A percentile compares a stretch with the other conserved stretches of the same genome.
Conservation (phyloP, 2,797 vertebrate species). For the Pseudomugil tenellus region DNA sequence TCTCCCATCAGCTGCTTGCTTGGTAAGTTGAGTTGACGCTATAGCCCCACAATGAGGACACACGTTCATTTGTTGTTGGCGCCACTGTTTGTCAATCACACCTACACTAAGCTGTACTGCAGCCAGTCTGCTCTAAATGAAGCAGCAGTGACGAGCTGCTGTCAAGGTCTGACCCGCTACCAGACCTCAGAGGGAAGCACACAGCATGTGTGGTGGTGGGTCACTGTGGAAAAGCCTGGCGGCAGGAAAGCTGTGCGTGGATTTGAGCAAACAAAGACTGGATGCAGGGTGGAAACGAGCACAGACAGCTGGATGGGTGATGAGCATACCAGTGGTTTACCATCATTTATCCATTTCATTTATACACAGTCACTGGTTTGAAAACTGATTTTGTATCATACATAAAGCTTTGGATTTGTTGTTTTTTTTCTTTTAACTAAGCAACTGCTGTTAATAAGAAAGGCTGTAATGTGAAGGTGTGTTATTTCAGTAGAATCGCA, state of each 20-base stretch:
- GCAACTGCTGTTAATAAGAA: not conserved
- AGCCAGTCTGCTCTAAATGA: slow-evolving; percentile 36
- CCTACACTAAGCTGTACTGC: slow-evolving; percentile 52
- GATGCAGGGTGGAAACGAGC: slow-evolving; percentile 31
- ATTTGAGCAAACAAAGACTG: slow-evolving; percentile 27
- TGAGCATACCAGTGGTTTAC: slow-evolving; percentile 25
- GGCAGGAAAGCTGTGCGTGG: slow-evolving; percentile 32
- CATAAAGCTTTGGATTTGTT: not conserved
- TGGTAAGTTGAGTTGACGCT: slow-evolving; percentile 37
- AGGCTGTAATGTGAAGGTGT: no score
- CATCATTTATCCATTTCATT: slow-evolving; percentile 18
- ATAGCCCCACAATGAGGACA: slow-evolving; percentile 55
- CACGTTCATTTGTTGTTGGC: slow-evolving; percentile 61
- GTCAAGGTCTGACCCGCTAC: slow-evolving; percentile 45
- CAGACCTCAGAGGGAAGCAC: slow-evolving; percentile 31
- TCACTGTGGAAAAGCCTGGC: slow-evolving; percentile 31
- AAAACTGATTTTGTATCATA: slow-evolving; percentile 11
- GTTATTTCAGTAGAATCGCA: no score
- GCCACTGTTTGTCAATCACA: slow-evolving; percentile 65
- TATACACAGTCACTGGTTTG: slow-evolving; percentile 7
- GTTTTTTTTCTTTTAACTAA: not conserved
- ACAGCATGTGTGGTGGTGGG: slow-evolving; percentile 39
- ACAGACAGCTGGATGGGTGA: slow-evolving; percentile 17
- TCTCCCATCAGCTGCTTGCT: slow-evolving; percentile 69
- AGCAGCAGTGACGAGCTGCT: slow-evolving; percentile 33